Percentiles rank a stretch among this genome's conserved stretches.
Conservation (phyloP, 2,888 invertebrate genomes). For the Micoletzkya japonica region DNA sequence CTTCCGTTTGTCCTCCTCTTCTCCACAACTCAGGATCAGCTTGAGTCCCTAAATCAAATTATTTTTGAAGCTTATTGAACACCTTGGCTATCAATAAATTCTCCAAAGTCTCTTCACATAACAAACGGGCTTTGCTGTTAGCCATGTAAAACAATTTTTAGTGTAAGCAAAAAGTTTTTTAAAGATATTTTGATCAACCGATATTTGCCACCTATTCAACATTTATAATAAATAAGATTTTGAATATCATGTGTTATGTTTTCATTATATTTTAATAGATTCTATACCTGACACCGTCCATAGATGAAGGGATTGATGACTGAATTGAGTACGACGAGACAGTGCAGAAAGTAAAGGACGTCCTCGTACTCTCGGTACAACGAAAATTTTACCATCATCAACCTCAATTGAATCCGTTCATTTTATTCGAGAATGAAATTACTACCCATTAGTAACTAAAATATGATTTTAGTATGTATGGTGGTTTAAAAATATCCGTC, state of each 20-base stretch:
- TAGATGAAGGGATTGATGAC: slow-evolving; percentile 56
- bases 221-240: too few relatives aligned
- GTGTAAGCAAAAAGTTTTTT: too few relatives aligned
- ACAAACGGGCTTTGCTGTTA: too few relatives aligned
- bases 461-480: too few relatives aligned
- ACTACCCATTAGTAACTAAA: too few relatives aligned
- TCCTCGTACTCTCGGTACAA: slow-evolving; percentile 42
- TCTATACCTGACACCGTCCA: slow-evolving; percentile 31
- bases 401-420: slow-evolving; percentile 32
- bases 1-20: background rate
- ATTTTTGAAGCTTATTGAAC: background rate
- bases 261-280: background rate
- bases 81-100: background rate
- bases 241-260: too few relatives aligned
- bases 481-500: too few relatives aligned
- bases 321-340: slow-evolving; percentile 50
- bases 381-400: slow-evolving; percentile 45
- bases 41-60: slow-evolving; percentile 11
- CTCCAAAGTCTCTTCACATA: background rate
- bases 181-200: too few relatives aligned
- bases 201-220: too few relatives aligned
- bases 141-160: too few relatives aligned
- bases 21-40: slow-evolving; percentile 18
- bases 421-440: background rate
- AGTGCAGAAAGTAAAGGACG: slow-evolving; percentile 44